Evolutionary conservation across 92 coral and sea anemone species (phyloP), one percentile per base, ranked within the genome.

Genomic region (Porites rus): DNA sequence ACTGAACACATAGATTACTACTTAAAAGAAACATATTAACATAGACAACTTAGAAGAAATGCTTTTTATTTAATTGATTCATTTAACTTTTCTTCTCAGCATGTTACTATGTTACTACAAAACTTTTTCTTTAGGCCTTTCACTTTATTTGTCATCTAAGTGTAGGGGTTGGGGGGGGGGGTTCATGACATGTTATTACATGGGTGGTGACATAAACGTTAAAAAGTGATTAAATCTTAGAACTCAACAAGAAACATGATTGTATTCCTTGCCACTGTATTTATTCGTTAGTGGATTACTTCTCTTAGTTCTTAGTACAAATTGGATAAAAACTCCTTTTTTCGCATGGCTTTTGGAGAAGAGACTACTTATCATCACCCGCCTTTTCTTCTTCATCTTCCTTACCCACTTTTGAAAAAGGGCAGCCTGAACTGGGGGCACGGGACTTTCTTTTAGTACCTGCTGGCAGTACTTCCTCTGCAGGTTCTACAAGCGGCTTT

Each of bases 401-500:
- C 38, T 86, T 87, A 16, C 71, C 78, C 1, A 85, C 91, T 70
- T 94, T 86, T 13, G 98, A 76, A 69, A 94, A 90, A 22, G 98
- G 98, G 65, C 96, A 94, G 3, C 93, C 92, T 54, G 77, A 80
- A 59, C 88, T 90, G 81, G 93, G 71, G 22, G 98, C 93, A 0
- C 92, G 93, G 22, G 92, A 83, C 74, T 90, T 81, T 46, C 93
- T 92, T 77, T 92, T 92, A 17, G 82, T 68, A 88, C 82, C 88
- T 11, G 77, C 61, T 3, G 93, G 93, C 51, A 86, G 80, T 9
- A 89, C 95, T 38, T 84, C 79, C 17, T 89, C 93, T 1, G 75
- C 72, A 8, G 95, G 91, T 66, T 88, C 91, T 19, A 96, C 75
- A 61, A 96, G 84, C 14, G 92, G 96, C 84, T 93, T 91, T 25